Percentiles rank a stretch among this genome's conserved stretches.
Evolutionary conservation across 2,797 vertebrate genomes (phyloP).

Genomic region (Steatocranus sp.): DNA sequence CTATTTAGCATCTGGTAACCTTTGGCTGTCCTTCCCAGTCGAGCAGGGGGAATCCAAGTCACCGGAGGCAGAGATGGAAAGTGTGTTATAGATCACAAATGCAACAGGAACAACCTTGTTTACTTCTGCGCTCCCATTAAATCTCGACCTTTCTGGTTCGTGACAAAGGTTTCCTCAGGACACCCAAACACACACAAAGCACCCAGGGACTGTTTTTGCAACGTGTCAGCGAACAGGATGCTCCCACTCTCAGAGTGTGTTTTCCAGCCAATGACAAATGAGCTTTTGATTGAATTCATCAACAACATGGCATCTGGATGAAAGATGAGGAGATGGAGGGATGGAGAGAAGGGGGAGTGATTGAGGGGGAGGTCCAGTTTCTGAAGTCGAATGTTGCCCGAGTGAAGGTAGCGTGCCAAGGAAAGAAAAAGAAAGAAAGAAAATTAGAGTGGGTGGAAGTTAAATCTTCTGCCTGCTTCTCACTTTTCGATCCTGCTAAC

Average conservation of each 20-base stretch:
- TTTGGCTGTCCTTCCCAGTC: conserved; percentile 51
- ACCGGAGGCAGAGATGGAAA: conserved; percentile 47
- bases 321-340: conserved; percentile 34
- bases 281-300: conserved; percentile 49
- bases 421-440: not conserved
- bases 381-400: not conserved
- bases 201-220: conserved; percentile 10
- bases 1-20: conserved; percentile 66
- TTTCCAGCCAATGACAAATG: conserved; percentile 37
- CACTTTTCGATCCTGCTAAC: not conserved
- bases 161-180: conserved; percentile 45
- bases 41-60: conserved; percentile 44
- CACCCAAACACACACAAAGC: not conserved
- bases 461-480: not conserved
- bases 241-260: not conserved
- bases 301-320: conserved; percentile 54
- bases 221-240: conserved; percentile 9
- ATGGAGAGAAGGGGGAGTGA: not conserved
- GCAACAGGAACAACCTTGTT: conserved; percentile 44
- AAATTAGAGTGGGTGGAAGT: not conserved
- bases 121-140: conserved; percentile 26
- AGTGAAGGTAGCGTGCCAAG: not conserved
- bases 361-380: not conserved
- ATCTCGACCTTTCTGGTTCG: not conserved
- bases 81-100: conserved; percentile 51